Conservation (phyloP, 2,113 vertebrate species). For the Parotia lawesii region DNA sequence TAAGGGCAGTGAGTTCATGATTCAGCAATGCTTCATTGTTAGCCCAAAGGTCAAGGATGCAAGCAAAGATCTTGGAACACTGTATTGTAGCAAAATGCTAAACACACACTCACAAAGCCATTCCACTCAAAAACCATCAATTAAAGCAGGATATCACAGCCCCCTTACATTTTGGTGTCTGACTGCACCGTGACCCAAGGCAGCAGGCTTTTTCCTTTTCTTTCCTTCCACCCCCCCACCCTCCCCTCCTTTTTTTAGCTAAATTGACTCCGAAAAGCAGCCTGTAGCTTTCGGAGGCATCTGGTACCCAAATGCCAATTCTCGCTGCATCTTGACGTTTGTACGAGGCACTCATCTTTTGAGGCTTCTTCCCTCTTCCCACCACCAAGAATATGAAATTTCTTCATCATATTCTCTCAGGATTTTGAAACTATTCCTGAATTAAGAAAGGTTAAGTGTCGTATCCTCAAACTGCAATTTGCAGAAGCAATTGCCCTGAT, state of each 20-base stretch:
- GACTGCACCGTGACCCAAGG: neutral
- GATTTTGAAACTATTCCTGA: neutral
- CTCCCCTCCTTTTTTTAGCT: neutral
- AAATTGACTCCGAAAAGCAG: neutral
- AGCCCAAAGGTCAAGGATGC: slow-evolving; percentile 35
- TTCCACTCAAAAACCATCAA: neutral
- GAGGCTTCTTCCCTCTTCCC: neutral
- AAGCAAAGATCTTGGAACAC: neutral
- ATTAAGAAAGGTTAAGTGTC: neutral
- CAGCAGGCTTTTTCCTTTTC: neutral
- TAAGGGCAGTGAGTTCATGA: neutral
- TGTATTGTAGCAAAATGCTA: neutral
- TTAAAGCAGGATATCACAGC: neutral
- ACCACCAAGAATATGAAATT: neutral
- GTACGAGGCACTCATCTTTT: neutral
- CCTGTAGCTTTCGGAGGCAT: neutral
- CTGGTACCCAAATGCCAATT: neutral
- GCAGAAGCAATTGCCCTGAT: neutral
- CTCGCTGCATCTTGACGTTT: neutral
- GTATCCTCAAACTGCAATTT: neutral
- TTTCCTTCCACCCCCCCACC: no score
- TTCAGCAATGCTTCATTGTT: neutral
- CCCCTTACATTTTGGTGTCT: neutral
- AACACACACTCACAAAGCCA: neutral
- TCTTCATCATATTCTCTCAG: neutral